Percentiles rank a stretch among this genome's conserved stretches.
Conservation (phyloP, 1,140 invertebrate species). For the Teleogryllus occipitalis region DNA sequence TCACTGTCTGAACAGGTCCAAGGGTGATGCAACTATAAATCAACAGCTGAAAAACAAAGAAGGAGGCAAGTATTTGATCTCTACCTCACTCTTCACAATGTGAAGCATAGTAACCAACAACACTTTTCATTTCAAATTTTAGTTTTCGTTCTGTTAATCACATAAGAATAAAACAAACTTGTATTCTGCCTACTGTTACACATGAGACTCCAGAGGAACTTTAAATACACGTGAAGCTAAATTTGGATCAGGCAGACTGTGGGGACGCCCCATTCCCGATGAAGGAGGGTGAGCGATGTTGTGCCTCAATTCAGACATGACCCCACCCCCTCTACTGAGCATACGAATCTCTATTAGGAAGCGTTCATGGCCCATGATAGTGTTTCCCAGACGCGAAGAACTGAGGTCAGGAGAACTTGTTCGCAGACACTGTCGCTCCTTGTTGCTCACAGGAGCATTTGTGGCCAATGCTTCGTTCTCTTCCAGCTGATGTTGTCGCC, state of each 20-base stretch:
- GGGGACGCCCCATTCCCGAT: constrained; percentile 38
- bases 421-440: constrained; percentile 42
- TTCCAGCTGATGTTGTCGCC: constrained; percentile 38
- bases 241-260: constrained; percentile 45
- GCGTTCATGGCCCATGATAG: constrained; percentile 27
- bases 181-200: constrained; percentile 31
- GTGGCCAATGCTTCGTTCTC: constrained; percentile 41
- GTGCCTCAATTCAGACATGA: constrained; percentile 42
- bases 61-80: background rate
- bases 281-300: background rate
- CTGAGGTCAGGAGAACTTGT: constrained; percentile 56
- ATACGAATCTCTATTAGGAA: constrained; percentile 47
- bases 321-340: constrained; percentile 43
- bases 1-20: background rate
- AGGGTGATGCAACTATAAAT: background rate
- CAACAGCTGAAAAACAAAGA: background rate
- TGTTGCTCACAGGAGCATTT: constrained; percentile 28
- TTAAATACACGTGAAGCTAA: constrained; percentile 43
- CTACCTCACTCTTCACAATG: background rate
- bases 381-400: constrained; percentile 33
- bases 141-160: too few species aligned
- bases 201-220: constrained; percentile 49
- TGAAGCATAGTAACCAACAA: background rate
- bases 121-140: background rate
- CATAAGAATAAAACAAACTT: background rate